Percentiles rank a stretch among this genome's conserved stretches.
These are phyloP conservation scores for Cardiocondyla obscurior DNA, from an alignment of 1,140 invertebrate species.

Conservation along the genomic window DNA sequence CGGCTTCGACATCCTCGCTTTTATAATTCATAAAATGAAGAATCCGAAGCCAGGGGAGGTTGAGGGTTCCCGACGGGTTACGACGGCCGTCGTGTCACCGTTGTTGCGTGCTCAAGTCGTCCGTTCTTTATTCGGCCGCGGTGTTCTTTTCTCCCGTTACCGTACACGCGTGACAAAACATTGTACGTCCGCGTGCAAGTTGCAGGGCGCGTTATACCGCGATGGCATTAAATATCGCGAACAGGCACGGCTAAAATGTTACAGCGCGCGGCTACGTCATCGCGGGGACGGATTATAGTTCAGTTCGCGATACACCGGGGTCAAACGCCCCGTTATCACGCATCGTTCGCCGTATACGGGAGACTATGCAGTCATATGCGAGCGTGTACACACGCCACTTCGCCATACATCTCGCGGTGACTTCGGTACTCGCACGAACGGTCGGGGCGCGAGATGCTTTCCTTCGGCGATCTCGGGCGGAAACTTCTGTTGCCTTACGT, in stretches of 20 bases:
- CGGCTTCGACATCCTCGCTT: neutral
- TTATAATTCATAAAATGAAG: neutral
- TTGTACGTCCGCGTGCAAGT: neutral
- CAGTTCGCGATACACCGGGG: slow-evolving; percentile 71
- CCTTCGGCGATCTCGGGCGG: neutral
- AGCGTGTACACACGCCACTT: slow-evolving; percentile 5
- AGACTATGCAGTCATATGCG: neutral
- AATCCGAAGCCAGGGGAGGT: neutral
- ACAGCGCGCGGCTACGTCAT: slow-evolving; percentile 60
- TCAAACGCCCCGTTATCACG: slow-evolving; percentile 75
- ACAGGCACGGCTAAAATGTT: slow-evolving; percentile 35
- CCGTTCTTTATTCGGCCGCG: slow-evolving; percentile 37
- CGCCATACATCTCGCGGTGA: neutral
- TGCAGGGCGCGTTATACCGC: neutral
- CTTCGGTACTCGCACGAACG: neutral
- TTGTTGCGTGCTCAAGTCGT: slow-evolving; percentile 39
- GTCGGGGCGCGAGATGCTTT: neutral
- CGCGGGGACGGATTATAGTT: slow-evolving; percentile 67
- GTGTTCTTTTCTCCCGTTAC: neutral
- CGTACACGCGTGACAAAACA: neutral
- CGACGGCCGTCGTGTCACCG: slow-evolving; percentile 7
- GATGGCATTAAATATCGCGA: slow-evolving; percentile 39
- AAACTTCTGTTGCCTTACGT: too few species aligned
- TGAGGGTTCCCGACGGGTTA: neutral
- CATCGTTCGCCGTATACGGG: neutral